Evolutionary conservation across 2,113 vertebrate genomes (phyloP), one percentile per base, ranked within the genome.

Genomic region (Oryctolagus cuniculus): DNA sequence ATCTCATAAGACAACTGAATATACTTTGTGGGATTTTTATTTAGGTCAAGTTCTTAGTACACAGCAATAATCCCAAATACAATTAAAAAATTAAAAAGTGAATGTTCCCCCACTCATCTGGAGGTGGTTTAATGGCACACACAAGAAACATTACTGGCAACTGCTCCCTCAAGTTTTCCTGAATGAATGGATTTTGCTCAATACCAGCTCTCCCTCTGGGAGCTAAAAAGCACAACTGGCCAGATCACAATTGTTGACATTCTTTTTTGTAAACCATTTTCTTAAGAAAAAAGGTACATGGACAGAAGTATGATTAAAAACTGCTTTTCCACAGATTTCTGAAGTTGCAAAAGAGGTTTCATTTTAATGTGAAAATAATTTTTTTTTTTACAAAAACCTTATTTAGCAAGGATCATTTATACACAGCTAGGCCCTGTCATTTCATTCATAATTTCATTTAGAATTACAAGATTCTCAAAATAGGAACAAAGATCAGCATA

Each of bases 61-160:
- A 98, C 98, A 98, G 98, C 98, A 98, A 98, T 98, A 98, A 96
- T 98, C 98, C 96, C 98, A 98, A 98, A 96, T 98, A 99, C 98
- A 98, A 89, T 98, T 98, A 97, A 87, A 98, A 98, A 98, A 97
- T 98, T 98, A 98, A 98, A 98, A 98, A 98, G 97, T 97, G 97
- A 97, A 73, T 95, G 92, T 89, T 97, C 96, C 97, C 96, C 91
- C 98, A 95, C 95, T 98, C 95, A 96, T 90, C 97, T 97, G 97
- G 97, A 98, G 98, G 97, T 97, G 97, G 95, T 96, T 98, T 96
- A 97, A 98, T 98, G 98, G 98, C 98, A 97, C 98, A 97, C 95
- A 98, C 91, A 96, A 94, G 93, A 95, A 97, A 98, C 27, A 5
- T 92, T 70, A 96, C 98, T 96, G 97, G 98, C 3, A 87, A 97